Evolutionary conservation across 2,797 vertebrate genomes (phyloP).

Genomic region (Gambelia wislizenii): DNA sequence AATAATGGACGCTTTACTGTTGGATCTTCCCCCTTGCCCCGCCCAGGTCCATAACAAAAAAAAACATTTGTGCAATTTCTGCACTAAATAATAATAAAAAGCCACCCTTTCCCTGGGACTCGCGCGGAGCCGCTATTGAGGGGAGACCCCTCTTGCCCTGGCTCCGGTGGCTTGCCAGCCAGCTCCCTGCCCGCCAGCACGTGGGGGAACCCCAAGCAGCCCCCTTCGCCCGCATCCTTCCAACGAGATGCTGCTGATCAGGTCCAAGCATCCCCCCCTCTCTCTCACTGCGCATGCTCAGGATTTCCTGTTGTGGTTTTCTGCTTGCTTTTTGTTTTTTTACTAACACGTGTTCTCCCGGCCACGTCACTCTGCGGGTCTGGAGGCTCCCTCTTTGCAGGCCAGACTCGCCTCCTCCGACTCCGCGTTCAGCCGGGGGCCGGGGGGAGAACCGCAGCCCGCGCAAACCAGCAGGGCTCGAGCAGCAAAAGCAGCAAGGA

Average conservation of each 20-base stretch:
- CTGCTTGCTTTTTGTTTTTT: too few species aligned
- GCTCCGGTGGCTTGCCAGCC: too few species aligned
- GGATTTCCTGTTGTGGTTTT: neutral
- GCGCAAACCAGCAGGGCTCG: neutral
- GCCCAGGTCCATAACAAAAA: too few species aligned
- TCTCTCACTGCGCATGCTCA: neutral
- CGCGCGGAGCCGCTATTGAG: too few species aligned
- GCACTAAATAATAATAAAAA: too few species aligned
- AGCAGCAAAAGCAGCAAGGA: accelerated
- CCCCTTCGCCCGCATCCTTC: neutral
- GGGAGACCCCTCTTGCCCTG: too few species aligned
- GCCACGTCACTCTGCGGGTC: slow-evolving; percentile 30
- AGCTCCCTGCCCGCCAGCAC: too few species aligned
- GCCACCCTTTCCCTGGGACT: too few species aligned
- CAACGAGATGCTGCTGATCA: neutral
- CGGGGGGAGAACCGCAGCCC: neutral
- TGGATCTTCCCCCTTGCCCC: neutral
- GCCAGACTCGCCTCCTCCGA: neutral
- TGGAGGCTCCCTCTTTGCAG: slow-evolving; percentile 8
- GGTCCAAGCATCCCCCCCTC: neutral
- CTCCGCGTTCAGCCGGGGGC: neutral
- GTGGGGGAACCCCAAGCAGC: too few species aligned
- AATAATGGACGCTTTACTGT: too few species aligned
- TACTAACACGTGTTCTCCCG: neutral
- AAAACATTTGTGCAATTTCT: too few species aligned